phyloP scores from a whole-genome alignment of 2,797 vertebrate species.

The Falco naumanni region DNA sequence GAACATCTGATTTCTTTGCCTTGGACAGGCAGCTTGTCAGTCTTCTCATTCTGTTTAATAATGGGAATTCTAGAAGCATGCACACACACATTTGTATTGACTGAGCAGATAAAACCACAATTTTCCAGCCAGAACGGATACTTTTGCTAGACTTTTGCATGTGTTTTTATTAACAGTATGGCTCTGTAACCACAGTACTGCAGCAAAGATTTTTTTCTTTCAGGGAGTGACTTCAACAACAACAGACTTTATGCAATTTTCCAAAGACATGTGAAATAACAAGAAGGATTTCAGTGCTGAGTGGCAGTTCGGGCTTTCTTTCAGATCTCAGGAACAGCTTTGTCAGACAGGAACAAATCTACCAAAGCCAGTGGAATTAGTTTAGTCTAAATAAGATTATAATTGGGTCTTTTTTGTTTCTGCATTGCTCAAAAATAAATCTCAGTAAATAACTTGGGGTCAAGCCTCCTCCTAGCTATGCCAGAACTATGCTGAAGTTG shows the following conservation, averaged over 20 bases:
- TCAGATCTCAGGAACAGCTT: not conserved
- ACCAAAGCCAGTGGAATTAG: slow-evolving; percentile 25
- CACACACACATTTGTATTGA: not conserved
- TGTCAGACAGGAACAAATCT: slow-evolving; percentile 25
- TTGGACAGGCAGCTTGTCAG: not conserved
- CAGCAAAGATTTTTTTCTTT: not conserved
- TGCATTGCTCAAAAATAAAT: slow-evolving; percentile 14
- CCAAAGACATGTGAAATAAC: slow-evolving; percentile 3
- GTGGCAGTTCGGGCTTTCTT: not conserved
- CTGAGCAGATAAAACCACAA: not conserved
- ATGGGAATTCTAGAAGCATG: not conserved
- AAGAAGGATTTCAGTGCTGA: slow-evolving; percentile 1
- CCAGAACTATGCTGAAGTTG: not conserved
- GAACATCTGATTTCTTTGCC: not conserved
- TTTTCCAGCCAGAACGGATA: not conserved
- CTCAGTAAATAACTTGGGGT: not conserved
- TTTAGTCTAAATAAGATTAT: slow-evolving; percentile 44
- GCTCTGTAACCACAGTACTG: not conserved
- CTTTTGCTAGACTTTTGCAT: not conserved
- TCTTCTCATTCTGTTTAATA: not conserved
- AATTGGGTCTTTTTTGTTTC: slow-evolving; percentile 20
- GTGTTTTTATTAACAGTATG: not conserved
- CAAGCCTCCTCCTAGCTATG: not conserved
- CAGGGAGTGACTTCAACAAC: not conserved
- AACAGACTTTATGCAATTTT: not conserved